These are phyloP conservation scores for Emydura subglobosa DNA, from an alignment of 2,113 vertebrate genomes.

Conservation along the genomic window DNA sequence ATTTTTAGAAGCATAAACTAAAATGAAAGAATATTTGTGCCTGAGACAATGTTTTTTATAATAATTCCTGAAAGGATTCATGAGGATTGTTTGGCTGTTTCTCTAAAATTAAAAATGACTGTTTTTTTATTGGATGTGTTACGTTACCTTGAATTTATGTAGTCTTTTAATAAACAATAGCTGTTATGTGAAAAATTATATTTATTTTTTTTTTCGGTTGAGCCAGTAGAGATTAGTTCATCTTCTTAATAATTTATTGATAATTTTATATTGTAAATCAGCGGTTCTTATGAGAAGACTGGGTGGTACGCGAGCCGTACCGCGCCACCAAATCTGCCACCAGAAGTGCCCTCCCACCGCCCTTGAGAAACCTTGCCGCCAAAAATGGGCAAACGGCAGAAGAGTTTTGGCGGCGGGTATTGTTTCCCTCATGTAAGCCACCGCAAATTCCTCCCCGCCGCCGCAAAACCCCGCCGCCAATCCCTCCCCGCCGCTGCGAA, in stretches of 20 bases:
- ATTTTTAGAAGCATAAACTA: constrained; percentile 15
- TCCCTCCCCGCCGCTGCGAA: too few relatives aligned
- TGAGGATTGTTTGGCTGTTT: neutral
- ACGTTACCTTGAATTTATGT: neutral
- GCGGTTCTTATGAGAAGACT: too few relatives aligned
- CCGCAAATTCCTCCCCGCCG: too few relatives aligned
- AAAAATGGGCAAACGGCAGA: too few relatives aligned
- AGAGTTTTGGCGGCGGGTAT: too few relatives aligned
- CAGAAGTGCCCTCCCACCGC: too few relatives aligned
- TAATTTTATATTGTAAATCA: neutral
- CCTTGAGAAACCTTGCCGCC: too few relatives aligned
- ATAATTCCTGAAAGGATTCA: neutral
- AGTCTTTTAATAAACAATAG: neutral
- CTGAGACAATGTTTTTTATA: neutral
- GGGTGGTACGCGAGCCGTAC: too few relatives aligned
- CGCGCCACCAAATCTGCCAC: too few relatives aligned
- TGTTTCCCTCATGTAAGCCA: too few relatives aligned
- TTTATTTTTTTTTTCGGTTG: neutral
- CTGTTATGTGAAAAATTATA: neutral
- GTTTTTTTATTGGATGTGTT: neutral
- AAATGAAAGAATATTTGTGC: constrained; percentile 23
- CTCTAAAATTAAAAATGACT: constrained; percentile 10
- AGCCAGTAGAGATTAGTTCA: neutral
- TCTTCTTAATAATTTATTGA: neutral
- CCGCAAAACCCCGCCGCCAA: too few relatives aligned